These are phyloP conservation scores for Petrocephalus schoutedeni DNA, from an alignment of 2,797 vertebrate genomes.

Conservation along the genomic window DNA sequence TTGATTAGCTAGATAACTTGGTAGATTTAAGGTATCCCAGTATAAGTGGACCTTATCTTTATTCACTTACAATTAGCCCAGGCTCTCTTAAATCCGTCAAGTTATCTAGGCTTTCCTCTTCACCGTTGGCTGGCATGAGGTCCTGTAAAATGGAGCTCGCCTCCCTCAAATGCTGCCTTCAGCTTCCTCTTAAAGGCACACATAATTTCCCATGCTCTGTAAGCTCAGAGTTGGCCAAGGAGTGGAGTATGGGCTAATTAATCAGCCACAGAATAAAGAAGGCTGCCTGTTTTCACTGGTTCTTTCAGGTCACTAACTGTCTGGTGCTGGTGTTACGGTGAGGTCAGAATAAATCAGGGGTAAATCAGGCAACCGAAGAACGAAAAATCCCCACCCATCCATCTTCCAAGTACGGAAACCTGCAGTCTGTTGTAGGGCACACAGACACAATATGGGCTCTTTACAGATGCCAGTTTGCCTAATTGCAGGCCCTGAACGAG, in stretches of 20 bases:
- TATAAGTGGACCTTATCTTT: neutral
- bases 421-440: neutral
- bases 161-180: conserved; percentile 58
- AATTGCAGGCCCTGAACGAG: neutral
- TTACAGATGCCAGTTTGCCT: neutral
- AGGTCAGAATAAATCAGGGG: neutral
- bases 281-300: too few relatives aligned
- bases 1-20: neutral
- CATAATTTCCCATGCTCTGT: conserved; percentile 54
- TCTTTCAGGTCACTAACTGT: neutral
- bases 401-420: neutral
- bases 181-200: conserved; percentile 58
- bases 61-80: neutral
- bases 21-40: neutral
- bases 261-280: neutral
- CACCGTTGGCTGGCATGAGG: conserved; percentile 62
- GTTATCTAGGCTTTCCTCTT: conserved; percentile 37
- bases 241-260: neutral
- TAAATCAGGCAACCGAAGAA: neutral
- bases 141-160: conserved; percentile 62
- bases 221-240: conserved; percentile 48
- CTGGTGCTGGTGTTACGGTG: neutral
- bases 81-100: neutral
- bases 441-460: neutral
- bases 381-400: neutral